These are phyloP conservation scores for Diloba caeruleocephala DNA, from an alignment of 2,888 invertebrate genomes.

Conservation along the genomic window DNA sequence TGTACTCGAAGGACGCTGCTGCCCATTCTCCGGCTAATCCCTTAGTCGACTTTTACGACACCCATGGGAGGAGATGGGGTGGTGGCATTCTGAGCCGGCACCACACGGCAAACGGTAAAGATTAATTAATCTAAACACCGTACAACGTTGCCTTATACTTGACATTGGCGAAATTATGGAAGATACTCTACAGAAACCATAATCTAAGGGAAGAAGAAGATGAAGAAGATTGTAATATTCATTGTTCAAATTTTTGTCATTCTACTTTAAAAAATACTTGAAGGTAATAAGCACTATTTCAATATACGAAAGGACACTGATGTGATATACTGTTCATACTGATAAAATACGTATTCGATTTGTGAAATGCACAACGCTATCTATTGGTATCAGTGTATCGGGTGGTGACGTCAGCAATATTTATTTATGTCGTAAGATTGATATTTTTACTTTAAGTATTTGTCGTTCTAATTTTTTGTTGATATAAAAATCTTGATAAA, in stretches of 20 bases:
- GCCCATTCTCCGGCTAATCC: too few species aligned
- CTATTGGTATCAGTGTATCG: constrained; percentile 51
- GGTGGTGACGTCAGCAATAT: constrained; percentile 55
- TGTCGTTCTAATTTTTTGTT: constrained; percentile 27
- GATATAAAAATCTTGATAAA: constrained; percentile 15
- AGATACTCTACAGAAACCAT: too few species aligned
- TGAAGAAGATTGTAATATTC: not conserved
- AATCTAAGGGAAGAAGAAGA: too few species aligned
- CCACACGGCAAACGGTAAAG: too few species aligned
- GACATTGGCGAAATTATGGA: too few species aligned
- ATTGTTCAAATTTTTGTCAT: too few species aligned
- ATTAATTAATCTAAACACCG: too few species aligned
- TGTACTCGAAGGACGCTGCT: too few species aligned
- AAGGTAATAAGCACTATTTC: constrained; percentile 12
- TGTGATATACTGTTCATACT: constrained; percentile 41
- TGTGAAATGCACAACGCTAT: constrained; percentile 52
- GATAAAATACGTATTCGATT: constrained; percentile 51
- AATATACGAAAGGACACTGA: constrained; percentile 38
- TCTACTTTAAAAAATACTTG: constrained; percentile 1
- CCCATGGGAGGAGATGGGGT: too few species aligned
- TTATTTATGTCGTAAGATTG: constrained; percentile 56
- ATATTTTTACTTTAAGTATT: constrained; percentile 36
- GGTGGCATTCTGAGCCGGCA: too few species aligned
- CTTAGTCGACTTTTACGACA: too few species aligned
- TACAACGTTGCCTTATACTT: too few species aligned